Evolutionary conservation across 2,113 vertebrate species (phyloP).

Genomic region (Vimba vimba): DNA sequence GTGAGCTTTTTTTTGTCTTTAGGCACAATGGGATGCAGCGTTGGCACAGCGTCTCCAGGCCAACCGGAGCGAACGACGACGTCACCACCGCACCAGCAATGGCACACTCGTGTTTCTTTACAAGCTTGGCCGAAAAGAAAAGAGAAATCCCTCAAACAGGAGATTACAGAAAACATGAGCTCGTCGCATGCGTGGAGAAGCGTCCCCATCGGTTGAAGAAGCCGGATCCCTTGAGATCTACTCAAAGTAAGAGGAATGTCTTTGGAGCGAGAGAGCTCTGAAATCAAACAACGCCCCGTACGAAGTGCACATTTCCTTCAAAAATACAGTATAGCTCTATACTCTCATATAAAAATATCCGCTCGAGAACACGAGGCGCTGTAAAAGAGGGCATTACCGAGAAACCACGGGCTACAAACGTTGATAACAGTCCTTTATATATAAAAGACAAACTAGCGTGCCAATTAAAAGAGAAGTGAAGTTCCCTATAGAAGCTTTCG

Average conservation of each 20-base stretch:
- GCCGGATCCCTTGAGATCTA: constrained; percentile 42
- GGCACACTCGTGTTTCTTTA: constrained; percentile 52
- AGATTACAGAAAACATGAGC: constrained; percentile 12
- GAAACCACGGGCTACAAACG: background rate
- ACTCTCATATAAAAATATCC: constrained; percentile 37
- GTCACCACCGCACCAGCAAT: constrained; percentile 56
- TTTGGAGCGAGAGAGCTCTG: constrained; percentile 8
- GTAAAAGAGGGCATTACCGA: background rate
- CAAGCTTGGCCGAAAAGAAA: constrained; percentile 48
- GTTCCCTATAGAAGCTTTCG: constrained; percentile 46
- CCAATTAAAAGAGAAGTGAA: constrained; percentile 23
- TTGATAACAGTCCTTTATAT: background rate
- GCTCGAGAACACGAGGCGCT: background rate
- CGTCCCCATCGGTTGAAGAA: constrained; percentile 30
- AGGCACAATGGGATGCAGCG: constrained; percentile 64
- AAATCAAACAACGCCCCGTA: constrained; percentile 33
- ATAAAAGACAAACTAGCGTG: background rate
- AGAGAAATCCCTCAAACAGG: constrained; percentile 30
- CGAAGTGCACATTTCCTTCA: constrained; percentile 57
- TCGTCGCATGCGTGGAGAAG: background rate
- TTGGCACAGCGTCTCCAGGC: constrained; percentile 57
- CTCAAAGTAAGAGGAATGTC: constrained; percentile 33
- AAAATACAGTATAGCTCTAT: constrained; percentile 47
- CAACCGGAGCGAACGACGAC: constrained; percentile 38
- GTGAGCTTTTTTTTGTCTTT: constrained; percentile 33